A percentile compares a stretch with the other conserved stretches of the same genome.
Evolutionary conservation across 2,113 vertebrate genomes (phyloP).

Genomic region (Oncorhynchus tshawytscha): DNA sequence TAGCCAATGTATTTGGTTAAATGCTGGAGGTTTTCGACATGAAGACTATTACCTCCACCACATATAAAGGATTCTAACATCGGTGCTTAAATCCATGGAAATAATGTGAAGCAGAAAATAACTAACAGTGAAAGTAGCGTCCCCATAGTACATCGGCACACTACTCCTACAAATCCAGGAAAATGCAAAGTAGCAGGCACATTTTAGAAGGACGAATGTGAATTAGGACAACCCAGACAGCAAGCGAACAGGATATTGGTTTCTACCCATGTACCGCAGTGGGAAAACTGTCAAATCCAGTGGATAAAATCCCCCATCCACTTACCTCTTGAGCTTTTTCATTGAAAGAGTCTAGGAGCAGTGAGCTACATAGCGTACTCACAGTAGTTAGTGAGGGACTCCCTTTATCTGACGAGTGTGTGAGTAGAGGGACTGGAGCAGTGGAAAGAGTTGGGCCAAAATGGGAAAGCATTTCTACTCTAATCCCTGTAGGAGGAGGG

Average conservation of each 20-base stretch:
- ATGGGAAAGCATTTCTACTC: constrained; percentile 18
- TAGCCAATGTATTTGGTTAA: not conserved
- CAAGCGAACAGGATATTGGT: not conserved
- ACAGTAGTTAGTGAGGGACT: not conserved
- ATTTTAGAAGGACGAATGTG: not conserved
- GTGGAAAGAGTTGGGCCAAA: constrained; percentile 16
- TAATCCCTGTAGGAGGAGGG: constrained; percentile 19
- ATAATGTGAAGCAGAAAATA: not conserved
- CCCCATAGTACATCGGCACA: not conserved
- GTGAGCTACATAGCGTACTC: not conserved
- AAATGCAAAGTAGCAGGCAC: not conserved
- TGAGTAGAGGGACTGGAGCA: too few species aligned
- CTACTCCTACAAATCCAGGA: not conserved
- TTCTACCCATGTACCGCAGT: not conserved
- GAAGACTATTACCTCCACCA: too few species aligned
- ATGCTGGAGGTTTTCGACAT: too few species aligned
- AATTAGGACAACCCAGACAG: not conserved
- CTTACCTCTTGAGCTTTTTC: constrained; percentile 38
- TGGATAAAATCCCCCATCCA: not conserved
- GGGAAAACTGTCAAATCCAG: not conserved
- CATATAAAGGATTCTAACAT: not conserved
- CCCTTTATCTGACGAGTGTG: constrained; percentile 5
- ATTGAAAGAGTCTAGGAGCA: constrained; percentile 5
- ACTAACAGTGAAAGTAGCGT: not conserved
- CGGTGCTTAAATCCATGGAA: not conserved